These are phyloP conservation scores for Plecotus auritus DNA, from an alignment of 2,113 vertebrate genomes.

Conservation along the genomic window DNA sequence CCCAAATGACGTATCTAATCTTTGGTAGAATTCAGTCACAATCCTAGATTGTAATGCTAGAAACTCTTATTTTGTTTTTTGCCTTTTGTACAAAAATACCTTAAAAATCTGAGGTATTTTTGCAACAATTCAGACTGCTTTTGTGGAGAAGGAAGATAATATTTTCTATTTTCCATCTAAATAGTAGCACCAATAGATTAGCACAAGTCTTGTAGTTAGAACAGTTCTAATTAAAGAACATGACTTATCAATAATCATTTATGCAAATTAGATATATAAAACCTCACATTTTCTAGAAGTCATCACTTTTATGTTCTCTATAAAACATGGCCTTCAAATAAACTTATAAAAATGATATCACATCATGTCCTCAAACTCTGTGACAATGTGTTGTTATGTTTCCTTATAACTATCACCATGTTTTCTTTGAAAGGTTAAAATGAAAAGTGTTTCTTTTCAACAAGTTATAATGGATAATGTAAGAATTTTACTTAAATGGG, in stretches of 20 bases:
- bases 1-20: background rate
- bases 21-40: background rate
- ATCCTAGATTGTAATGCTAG: background rate
- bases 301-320: background rate
- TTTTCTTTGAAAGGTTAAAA: background rate
- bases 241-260: background rate
- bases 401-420: background rate
- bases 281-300: background rate
- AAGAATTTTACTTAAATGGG: background rate
- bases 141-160: background rate
- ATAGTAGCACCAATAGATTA: background rate
- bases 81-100: background rate
- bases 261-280: background rate
- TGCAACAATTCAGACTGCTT: background rate
- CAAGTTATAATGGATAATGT: background rate
- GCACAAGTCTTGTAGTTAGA: background rate
- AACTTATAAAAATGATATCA: background rate
- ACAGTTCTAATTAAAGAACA: background rate
- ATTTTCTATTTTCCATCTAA: background rate
- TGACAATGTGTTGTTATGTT: background rate
- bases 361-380: background rate
- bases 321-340: background rate
- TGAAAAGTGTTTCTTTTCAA: background rate
- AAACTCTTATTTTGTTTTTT: background rate
- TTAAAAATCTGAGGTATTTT: background rate